Evolutionary conservation across 2,113 vertebrate genomes (phyloP).

Genomic region (Phocoena phocoena): DNA sequence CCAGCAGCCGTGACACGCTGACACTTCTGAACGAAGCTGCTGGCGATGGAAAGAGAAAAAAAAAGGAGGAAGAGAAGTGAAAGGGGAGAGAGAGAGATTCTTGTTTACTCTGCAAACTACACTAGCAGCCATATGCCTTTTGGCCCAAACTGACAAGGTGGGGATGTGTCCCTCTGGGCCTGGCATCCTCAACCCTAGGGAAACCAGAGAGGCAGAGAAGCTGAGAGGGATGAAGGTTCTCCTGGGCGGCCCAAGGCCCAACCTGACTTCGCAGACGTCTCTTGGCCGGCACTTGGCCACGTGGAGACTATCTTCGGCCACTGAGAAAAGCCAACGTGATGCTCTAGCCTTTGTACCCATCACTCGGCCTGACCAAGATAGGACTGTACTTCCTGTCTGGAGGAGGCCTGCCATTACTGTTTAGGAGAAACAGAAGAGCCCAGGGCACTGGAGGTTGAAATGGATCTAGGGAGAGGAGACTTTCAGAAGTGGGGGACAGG

Average conservation of each 20-base stretch:
- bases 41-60: neutral
- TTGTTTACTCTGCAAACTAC: neutral
- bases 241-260: neutral
- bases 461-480: neutral
- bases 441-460: neutral
- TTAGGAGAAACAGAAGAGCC: neutral
- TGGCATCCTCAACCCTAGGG: neutral
- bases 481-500: neutral
- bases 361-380: neutral
- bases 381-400: neutral
- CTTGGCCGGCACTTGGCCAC: neutral
- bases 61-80: neutral
- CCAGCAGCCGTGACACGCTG: neutral
- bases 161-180: neutral
- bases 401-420: neutral
- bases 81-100: neutral
- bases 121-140: neutral
- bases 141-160: neutral
- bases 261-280: neutral
- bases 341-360: neutral
- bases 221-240: neutral
- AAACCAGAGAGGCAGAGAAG: neutral
- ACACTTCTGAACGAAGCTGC: neutral
- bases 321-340: too few relatives aligned
- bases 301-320: rapidly evolving